Percentiles rank a stretch among this genome's conserved stretches.
phyloP scores from a whole-genome alignment of 2,888 invertebrate species.

The Orchestes rusci region DNA sequence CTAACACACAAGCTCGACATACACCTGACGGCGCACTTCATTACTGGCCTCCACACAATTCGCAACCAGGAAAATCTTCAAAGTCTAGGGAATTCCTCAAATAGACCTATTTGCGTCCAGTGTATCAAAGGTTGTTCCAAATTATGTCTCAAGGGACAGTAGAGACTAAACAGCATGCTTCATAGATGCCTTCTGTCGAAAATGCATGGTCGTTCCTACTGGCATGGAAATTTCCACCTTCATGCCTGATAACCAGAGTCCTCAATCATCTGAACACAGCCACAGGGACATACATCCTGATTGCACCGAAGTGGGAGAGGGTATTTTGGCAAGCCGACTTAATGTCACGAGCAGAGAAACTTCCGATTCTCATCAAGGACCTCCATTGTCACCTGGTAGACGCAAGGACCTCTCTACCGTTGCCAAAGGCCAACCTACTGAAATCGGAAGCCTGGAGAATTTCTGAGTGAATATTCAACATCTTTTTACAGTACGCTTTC shows the following conservation, averaged over 20 bases:
- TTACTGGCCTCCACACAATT: neutral
- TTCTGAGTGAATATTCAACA: too few species aligned
- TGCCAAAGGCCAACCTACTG: conserved; percentile 12
- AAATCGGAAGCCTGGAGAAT: conserved; percentile 21
- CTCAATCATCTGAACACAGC: conserved; percentile 26
- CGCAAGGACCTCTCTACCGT: too few species aligned
- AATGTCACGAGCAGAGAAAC: conserved; percentile 2
- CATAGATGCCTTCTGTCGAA: conserved; percentile 24
- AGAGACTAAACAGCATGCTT: conserved; percentile 19
- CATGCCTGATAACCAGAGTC: conserved; percentile 28
- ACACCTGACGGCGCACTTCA: neutral
- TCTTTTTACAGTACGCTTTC: too few species aligned
- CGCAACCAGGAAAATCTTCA: neutral
- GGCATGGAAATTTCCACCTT: conserved; percentile 33
- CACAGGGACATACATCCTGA: conserved; percentile 26
- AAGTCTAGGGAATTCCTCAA: conserved; percentile 21
- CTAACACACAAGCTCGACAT: too few species aligned
- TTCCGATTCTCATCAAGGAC: conserved; percentile 7
- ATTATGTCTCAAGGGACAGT: conserved; percentile 16
- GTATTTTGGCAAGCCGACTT: conserved; percentile 29
- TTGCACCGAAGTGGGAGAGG: conserved; percentile 27
- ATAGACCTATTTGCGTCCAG: conserved; percentile 24
- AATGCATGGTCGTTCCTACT: conserved; percentile 18
- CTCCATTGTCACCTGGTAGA: conserved; percentile 16
- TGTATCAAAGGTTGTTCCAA: conserved; percentile 22